Conservation (phyloP, 2,888 invertebrate genomes). For the Caenorhabditis sp. region DNA sequence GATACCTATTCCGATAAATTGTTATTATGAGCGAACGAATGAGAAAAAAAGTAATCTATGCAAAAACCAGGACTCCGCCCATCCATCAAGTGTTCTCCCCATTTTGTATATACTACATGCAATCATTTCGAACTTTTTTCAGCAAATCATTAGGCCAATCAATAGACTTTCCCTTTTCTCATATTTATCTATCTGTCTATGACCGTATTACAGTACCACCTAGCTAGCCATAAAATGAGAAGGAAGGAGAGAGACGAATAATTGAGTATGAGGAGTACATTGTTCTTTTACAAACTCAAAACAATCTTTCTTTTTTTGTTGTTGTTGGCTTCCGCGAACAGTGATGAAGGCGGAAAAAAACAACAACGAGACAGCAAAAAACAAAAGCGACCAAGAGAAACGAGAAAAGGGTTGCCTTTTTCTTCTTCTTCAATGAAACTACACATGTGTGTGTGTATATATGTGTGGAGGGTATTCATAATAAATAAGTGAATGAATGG, state of each 20-base stretch:
- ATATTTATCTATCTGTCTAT: too few relatives aligned
- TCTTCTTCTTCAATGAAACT: not conserved
- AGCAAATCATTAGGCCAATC: too few relatives aligned
- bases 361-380: slow-evolving; percentile 1
- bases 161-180: too few relatives aligned
- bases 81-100: not conserved
- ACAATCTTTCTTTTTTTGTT: not conserved
- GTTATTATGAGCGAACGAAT: not conserved
- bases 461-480: slow-evolving; percentile 1
- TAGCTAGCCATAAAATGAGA: too few relatives aligned
- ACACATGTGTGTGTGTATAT: not conserved
- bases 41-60: not conserved
- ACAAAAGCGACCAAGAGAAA: not conserved
- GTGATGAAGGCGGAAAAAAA: not conserved
- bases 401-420: not conserved
- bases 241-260: too few relatives aligned
- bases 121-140: too few relatives aligned
- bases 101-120: too few relatives aligned
- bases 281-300: not conserved
- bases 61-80: not conserved
- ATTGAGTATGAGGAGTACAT: too few relatives aligned
- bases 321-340: not conserved
- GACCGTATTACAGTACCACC: too few relatives aligned
- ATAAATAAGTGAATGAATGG: not conserved
- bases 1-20: not conserved